phyloP scores from a whole-genome alignment of 2,113 vertebrate species.

The Hippolais icterina region DNA sequence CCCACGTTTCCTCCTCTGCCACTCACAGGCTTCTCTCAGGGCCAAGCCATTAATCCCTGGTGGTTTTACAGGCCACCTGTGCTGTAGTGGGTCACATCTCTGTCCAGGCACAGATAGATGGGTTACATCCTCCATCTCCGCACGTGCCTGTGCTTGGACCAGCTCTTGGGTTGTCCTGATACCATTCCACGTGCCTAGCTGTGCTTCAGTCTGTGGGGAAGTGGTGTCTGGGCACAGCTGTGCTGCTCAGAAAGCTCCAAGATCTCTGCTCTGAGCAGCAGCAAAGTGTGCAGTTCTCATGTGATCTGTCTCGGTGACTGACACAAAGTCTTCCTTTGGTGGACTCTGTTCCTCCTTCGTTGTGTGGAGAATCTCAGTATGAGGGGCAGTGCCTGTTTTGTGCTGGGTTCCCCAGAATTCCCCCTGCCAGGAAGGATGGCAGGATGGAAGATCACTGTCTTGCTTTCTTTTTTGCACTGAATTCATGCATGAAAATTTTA shows the following conservation, averaged over 20 bases:
- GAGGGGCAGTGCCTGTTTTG: background rate
- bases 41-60: background rate
- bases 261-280: background rate
- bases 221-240: background rate
- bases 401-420: background rate
- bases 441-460: background rate
- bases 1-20: background rate
- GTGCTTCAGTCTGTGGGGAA: background rate
- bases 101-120: background rate
- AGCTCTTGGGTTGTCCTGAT: background rate
- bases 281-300: background rate
- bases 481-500: background rate
- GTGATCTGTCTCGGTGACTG: background rate
- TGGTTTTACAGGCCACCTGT: background rate
- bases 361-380: background rate
- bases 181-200: background rate
- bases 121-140: background rate
- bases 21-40: background rate
- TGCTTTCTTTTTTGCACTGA: background rate
- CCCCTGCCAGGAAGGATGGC: background rate
- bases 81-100: background rate
- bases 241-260: background rate
- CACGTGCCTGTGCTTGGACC: rapidly evolving
- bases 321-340: background rate
- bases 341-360: background rate